phyloP scores from a whole-genome alignment of 1,140 invertebrate genomes.

The Steinernema feltiae region DNA sequence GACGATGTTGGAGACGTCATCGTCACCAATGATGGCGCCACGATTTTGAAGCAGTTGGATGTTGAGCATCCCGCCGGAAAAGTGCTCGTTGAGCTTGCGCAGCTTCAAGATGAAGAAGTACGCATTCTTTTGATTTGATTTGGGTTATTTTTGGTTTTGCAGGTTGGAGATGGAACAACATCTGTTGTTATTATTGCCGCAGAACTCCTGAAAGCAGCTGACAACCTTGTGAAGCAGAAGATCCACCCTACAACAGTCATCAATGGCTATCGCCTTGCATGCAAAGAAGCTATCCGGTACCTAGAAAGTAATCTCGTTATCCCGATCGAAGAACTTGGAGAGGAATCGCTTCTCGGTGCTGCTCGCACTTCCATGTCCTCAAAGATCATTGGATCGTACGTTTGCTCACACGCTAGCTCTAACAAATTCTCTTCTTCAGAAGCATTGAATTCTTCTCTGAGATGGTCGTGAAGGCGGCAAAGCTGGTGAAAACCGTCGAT shows the following conservation, averaged over 20 bases:
- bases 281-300: slow-evolving; percentile 69
- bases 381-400: slow-evolving; percentile 94
- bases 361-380: slow-evolving; percentile 98
- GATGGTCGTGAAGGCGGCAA: slow-evolving; percentile 91
- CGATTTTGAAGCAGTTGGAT: slow-evolving; percentile 88
- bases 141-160: slow-evolving; percentile 21
- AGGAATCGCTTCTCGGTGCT: slow-evolving; percentile 80
- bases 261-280: slow-evolving; percentile 91
- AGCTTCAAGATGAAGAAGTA: slow-evolving; percentile 85
- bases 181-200: slow-evolving; percentile 85
- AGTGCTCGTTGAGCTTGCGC: slow-evolving; percentile 90
- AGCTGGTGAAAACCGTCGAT: slow-evolving; percentile 73
- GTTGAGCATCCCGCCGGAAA: slow-evolving; percentile 97
- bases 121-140: slow-evolving; percentile 65
- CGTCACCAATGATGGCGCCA: slow-evolving; percentile 98
- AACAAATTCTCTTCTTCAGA: slow-evolving; percentile 60
- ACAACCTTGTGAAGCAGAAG: slow-evolving; percentile 96
- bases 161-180: slow-evolving; percentile 88
- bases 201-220: slow-evolving; percentile 84
- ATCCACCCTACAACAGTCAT: slow-evolving; percentile 99
- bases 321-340: slow-evolving; percentile 78
- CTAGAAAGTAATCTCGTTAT: slow-evolving; percentile 82
- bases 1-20: slow-evolving; percentile 99
- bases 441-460: slow-evolving; percentile 91
- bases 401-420: too few species aligned